Conservation (phyloP, 2,888 invertebrate genomes). For the Eutolmus rufibarbis region DNA sequence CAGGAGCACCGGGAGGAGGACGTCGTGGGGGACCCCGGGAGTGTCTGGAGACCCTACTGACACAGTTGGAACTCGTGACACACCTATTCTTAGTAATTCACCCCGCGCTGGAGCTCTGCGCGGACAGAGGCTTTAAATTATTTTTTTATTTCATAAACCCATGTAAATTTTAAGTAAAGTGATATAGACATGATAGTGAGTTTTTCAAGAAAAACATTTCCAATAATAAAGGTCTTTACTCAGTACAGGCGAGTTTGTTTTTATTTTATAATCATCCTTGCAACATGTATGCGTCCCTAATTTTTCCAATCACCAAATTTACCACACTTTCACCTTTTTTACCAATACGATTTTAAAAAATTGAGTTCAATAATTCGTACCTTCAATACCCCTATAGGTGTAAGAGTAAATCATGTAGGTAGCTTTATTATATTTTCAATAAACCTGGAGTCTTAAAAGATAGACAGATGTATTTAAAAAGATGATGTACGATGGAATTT, state of each 20-base stretch:
- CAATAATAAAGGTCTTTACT: slow-evolving; percentile 1
- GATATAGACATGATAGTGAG: slow-evolving; percentile 4
- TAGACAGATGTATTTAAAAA: too few species aligned
- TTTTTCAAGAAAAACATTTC: background rate
- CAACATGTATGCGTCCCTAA: background rate
- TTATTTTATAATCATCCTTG: background rate
- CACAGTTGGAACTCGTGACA: slow-evolving; percentile 46
- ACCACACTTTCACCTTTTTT: too few species aligned
- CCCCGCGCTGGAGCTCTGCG: background rate
- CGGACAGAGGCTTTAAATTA: slow-evolving; percentile 41
- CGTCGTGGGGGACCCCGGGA: slow-evolving; percentile 63
- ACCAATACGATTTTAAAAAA: too few species aligned
- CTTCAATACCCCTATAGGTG: too few species aligned
- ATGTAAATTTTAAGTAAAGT: slow-evolving; percentile 23
- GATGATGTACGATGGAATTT: too few species aligned
- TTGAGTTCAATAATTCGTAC: too few species aligned
- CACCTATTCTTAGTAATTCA: background rate
- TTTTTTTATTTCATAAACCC: background rate
- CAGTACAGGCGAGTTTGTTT: background rate
- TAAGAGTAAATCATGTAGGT: too few species aligned
- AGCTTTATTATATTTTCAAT: too few species aligned
- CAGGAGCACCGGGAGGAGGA: slow-evolving; percentile 54
- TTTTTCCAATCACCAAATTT: too few species aligned
- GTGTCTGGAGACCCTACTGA: slow-evolving; percentile 83
- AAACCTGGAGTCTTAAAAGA: too few species aligned